Conservation (phyloP, 23 tunicate genomes). For the Trididemnum clinides region DNA sequence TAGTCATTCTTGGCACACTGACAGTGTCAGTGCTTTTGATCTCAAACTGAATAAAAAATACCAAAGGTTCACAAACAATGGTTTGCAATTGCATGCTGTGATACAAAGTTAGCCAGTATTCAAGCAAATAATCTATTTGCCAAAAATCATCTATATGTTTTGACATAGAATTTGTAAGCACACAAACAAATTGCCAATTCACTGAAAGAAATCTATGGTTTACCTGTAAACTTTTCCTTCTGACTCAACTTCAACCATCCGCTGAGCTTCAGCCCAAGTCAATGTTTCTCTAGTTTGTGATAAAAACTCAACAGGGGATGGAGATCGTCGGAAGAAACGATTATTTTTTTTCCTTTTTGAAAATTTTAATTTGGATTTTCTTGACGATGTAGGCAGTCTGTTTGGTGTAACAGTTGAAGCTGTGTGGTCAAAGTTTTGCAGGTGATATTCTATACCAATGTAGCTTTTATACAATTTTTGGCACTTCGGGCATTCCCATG, state of each 20-base stretch:
- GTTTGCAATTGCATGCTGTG: too few relatives aligned
- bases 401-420: slow-evolving; percentile 37
- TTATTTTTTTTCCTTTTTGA: slow-evolving; percentile 59
- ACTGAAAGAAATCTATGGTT: too few relatives aligned
- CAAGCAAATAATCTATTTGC: too few relatives aligned
- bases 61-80: too few relatives aligned
- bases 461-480: slow-evolving; percentile 73
- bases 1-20: too few relatives aligned
- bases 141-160: not conserved
- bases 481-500: slow-evolving; percentile 92
- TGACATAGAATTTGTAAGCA: not conserved
- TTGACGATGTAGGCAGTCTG: slow-evolving; percentile 30
- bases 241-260: slow-evolving; percentile 87
- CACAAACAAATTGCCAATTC: not conserved
- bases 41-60: too few relatives aligned
- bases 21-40: too few relatives aligned
- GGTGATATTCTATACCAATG: slow-evolving; percentile 75
- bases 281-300: slow-evolving; percentile 73
- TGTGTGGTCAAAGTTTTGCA: slow-evolving; percentile 67
- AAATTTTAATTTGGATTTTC: slow-evolving; percentile 53
- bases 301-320: slow-evolving; percentile 71
- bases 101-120: too few relatives aligned
- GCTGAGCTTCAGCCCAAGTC: slow-evolving; percentile 94
- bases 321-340: slow-evolving; percentile 39
- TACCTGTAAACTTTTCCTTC: slow-evolving; percentile 81